Percentiles rank a stretch among this genome's conserved stretches.
Evolutionary conservation across 2,888 invertebrate species (phyloP).

Genomic region (Stenolophus ochropezus): DNA sequence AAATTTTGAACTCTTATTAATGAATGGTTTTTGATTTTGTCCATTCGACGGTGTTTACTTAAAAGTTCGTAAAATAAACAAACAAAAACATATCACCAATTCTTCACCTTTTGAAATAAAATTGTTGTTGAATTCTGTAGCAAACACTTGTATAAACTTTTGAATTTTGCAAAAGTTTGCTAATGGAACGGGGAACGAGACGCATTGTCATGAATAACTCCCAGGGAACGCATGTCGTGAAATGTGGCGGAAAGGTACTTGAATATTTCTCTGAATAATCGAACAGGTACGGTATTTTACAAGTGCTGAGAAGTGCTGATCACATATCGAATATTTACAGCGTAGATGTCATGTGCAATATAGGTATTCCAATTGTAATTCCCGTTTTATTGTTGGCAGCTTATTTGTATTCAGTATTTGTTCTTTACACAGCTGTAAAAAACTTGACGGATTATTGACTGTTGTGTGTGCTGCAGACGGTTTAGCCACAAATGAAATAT

Average conservation of each 20-base stretch:
- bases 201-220: not conserved
- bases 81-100: too few species aligned
- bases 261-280: slow-evolving; percentile 15
- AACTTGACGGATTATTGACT: not conserved
- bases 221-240: not conserved
- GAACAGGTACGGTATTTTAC: not conserved
- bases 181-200: not conserved
- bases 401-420: not conserved
- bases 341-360: not conserved
- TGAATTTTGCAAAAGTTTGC: not conserved
- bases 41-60: too few species aligned
- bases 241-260: not conserved
- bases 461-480: not conserved
- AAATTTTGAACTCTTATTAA: too few species aligned
- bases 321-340: slow-evolving; percentile 18
- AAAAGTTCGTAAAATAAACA: too few species aligned
- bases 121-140: not conserved
- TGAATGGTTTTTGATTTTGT: too few species aligned
- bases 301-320: not conserved
- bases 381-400: not conserved
- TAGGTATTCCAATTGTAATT: slow-evolving; percentile 4
- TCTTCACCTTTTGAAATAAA: too few species aligned
- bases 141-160: not conserved
- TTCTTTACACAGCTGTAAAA: not conserved
- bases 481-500: not conserved